Percentiles rank a stretch among this genome's conserved stretches.
Evolutionary conservation across 2,888 invertebrate genomes (phyloP).

Genomic region (Megaustenia siamemsis): DNA sequence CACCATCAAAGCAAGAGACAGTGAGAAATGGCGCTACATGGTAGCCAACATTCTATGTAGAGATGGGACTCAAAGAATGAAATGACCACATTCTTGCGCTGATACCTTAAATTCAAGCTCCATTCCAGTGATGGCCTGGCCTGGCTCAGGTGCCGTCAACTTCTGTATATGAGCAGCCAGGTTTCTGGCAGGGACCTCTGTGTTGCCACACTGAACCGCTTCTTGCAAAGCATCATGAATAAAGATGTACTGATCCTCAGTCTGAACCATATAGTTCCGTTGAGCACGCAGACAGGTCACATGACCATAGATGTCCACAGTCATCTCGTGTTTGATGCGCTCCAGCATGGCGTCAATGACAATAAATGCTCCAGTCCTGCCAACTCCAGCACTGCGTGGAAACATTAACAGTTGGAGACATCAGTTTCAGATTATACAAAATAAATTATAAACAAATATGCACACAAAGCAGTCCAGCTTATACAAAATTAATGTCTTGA

Average conservation of each 20-base stretch:
- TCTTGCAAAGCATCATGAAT: slow-evolving; percentile 98
- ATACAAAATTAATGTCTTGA: too few relatives aligned
- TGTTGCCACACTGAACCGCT: slow-evolving; percentile 96
- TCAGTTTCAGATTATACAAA: too few relatives aligned
- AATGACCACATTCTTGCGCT: not conserved
- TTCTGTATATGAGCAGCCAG: slow-evolving; percentile 97
- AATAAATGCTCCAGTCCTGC: slow-evolving; percentile 97
- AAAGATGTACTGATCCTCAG: slow-evolving; percentile 99
- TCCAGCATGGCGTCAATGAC: slow-evolving; percentile 99
- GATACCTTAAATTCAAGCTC: slow-evolving; percentile 79
- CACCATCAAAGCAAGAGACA: too few relatives aligned
- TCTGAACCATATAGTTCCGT: slow-evolving; percentile 98
- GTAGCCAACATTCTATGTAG: too few relatives aligned
- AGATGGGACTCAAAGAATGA: too few relatives aligned
- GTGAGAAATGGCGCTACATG: too few relatives aligned
- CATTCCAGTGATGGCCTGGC: slow-evolving; percentile 79
- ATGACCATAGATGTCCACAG: slow-evolving; percentile 99
- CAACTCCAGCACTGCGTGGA: slow-evolving; percentile 87
- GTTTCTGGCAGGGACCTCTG: slow-evolving; percentile 96
- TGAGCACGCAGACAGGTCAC: slow-evolving; percentile 98
- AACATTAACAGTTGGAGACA: not conserved
- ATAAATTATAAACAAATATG: too few relatives aligned
- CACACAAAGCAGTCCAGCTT: too few relatives aligned
- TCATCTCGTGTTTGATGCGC: slow-evolving; percentile 96
- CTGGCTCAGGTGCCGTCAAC: slow-evolving; percentile 87